phyloP scores from a whole-genome alignment of 1,140 invertebrate genomes.

The Panulirus ornatus region DNA sequence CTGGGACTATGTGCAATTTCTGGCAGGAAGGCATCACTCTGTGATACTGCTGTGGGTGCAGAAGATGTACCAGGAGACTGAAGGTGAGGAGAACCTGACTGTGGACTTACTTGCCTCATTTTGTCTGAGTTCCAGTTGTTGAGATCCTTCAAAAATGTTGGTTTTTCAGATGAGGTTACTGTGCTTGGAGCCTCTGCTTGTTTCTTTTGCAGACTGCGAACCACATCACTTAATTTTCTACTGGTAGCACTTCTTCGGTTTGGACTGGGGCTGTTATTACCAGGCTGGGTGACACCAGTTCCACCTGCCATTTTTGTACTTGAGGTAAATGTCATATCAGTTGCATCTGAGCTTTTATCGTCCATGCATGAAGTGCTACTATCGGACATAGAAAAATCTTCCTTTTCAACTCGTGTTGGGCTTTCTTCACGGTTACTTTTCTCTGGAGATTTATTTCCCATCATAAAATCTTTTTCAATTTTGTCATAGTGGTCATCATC shows the following conservation, averaged over 20 bases:
- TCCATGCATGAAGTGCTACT: conserved; percentile 31
- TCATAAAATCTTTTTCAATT: conserved; percentile 73
- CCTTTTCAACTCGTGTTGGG: background rate
- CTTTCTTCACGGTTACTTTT: conserved; percentile 52
- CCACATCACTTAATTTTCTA: conserved; percentile 74
- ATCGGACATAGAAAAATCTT: conserved; percentile 8
- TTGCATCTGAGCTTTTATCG: conserved; percentile 33
- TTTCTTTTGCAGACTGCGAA: conserved; percentile 73
- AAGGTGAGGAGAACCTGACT: conserved; percentile 53
- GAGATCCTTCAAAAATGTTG: conserved; percentile 74
- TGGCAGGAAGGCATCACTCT: conserved; percentile 39
- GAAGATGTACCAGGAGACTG: conserved; percentile 58
- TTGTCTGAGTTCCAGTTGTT: conserved; percentile 68
- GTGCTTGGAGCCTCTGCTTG: conserved; percentile 70
- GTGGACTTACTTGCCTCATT: conserved; percentile 74
- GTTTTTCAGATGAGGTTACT: conserved; percentile 55
- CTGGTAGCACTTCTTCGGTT: conserved; percentile 51
- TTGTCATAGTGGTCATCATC: conserved; percentile 72
- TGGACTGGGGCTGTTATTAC: conserved; percentile 34
- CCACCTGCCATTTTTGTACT: background rate
- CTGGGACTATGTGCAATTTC: conserved; percentile 56
- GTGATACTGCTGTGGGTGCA: conserved; percentile 56
- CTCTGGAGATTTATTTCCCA: conserved; percentile 74
- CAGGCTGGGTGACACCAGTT: background rate
- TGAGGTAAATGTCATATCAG: conserved; percentile 10